Evolutionary conservation across 2,888 invertebrate species (phyloP).

Genomic region (Papilio gigon): DNA sequence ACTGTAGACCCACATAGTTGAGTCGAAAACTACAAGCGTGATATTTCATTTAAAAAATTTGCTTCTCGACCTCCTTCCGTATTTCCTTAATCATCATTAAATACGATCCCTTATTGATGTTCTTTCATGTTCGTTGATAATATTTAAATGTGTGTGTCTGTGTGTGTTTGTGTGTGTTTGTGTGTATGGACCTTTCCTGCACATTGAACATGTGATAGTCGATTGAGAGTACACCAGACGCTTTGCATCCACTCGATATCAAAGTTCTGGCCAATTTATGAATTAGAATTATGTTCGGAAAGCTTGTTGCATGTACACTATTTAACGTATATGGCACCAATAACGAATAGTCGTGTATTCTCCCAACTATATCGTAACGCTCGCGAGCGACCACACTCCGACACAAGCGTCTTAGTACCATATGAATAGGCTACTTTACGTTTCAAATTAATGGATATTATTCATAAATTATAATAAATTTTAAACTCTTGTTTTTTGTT

Average conservation of each 20-base stretch:
- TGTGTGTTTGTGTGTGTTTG: no score
- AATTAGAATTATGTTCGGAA: no score
- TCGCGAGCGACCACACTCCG: not conserved
- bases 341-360: not conserved
- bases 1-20: no score
- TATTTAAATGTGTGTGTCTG: constrained; percentile 1
- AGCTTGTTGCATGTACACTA: no score
- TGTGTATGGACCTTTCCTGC: constrained; percentile 24
- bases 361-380: not conserved
- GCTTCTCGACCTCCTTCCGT: no score
- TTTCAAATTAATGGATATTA: not conserved
- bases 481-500: not conserved
- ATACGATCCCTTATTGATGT: not conserved
- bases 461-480: not conserved
- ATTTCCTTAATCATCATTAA: no score
- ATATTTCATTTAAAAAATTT: no score
- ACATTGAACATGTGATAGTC: constrained; percentile 19
- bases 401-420: not conserved
- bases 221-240: constrained; percentile 11
- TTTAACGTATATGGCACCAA: not conserved
- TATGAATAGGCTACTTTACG: not conserved
- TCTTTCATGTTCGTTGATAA: not conserved
- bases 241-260: not conserved
- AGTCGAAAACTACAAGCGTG: no score
- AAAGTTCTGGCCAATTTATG: no score